These are phyloP conservation scores for Galerucella pusilla DNA, from an alignment of 2,888 invertebrate genomes.

Conservation along the genomic window DNA sequence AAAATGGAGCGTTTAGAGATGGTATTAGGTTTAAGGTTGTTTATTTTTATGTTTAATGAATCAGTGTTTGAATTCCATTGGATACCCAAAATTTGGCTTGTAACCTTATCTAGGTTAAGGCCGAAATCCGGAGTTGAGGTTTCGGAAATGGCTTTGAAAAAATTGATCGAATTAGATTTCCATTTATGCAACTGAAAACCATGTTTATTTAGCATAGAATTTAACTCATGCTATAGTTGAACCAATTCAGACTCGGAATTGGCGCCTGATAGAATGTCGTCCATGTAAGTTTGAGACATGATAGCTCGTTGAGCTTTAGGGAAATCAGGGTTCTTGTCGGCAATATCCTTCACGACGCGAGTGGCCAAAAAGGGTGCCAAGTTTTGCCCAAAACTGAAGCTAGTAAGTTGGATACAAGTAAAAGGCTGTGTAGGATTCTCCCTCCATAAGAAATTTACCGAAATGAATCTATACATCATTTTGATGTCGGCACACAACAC, in stretches of 20 bases:
- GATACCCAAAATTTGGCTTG: too few relatives aligned
- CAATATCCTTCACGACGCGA: background rate
- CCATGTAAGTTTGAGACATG: background rate
- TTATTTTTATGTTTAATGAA: background rate
- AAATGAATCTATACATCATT: too few relatives aligned
- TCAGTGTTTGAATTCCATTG: too few relatives aligned
- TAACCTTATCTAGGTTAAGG: background rate
- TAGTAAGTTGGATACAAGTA: background rate
- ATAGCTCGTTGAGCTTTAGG: background rate
- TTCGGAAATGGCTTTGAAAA: slow-evolving; percentile 1
- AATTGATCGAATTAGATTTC: slow-evolving; percentile 7
- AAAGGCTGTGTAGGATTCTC: background rate
- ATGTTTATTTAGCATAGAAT: too few relatives aligned
- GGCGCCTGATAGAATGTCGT: background rate
- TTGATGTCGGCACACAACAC: too few relatives aligned
- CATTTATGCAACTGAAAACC: slow-evolving; percentile 2
- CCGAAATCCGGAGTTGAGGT: background rate
- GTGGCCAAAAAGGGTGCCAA: too few relatives aligned
- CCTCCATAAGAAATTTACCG: background rate
- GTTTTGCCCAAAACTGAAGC: background rate
- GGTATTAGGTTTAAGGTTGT: background rate
- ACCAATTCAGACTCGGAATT: slow-evolving; percentile 1
- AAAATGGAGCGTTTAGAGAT: slow-evolving; percentile 2
- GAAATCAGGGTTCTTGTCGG: slow-evolving; percentile 3
- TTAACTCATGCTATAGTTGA: background rate